Evolutionary conservation across 2,113 vertebrate genomes (phyloP), one percentile per base, ranked within the genome.

Genomic region (Pelvicachromis taeniatus): DNA sequence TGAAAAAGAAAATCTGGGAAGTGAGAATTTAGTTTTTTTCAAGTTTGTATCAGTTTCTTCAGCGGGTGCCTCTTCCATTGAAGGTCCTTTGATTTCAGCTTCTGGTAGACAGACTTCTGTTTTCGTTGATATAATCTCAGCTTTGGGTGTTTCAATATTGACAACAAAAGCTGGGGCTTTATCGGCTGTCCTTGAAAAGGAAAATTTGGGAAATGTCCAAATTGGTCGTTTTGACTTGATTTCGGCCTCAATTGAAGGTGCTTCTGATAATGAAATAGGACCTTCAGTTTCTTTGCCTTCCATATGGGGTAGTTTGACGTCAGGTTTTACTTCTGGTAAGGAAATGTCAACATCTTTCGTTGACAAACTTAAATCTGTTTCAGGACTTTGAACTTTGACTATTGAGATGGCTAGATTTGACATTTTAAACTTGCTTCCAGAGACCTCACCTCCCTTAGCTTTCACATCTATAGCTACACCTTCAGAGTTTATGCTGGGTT

Each of bases 1-100:
- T 78, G 92, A 92, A 77, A 95, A 94, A 68, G 90, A 94, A 88
- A 94, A 85, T 77, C 55, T 93, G 3, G 86, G 93, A 29, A 94
- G 59, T 55, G 94, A 95, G 89, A 95, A 94, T 54, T 53, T 91
- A 1, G 55, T 5, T 84, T 92, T 94, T 81, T 92, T 95, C 3
- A 91, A 17, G 68, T 80, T 88, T 42, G 53, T 26, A 70, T 94
- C 92, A 31, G 82, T 13, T 63, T 91, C 91, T 77, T 11, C 48
- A 77, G 77, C 31, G 33, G 59, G 23, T 19, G 77, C 35, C 23
- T 80, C 81, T 68, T 89, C 83, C 33, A 11, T 80, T 5, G 79
- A 48, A 29, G 75, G n/a, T 80, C 16, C 78, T 81, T 89, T 83
- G 23, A 81, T 50, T 68, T 88, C 83, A 58, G 35, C 45, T 9